Percentiles rank a stretch among this genome's conserved stretches.
Conservation (phyloP, 2,113 vertebrate genomes). For the Nannospalax galili region DNA sequence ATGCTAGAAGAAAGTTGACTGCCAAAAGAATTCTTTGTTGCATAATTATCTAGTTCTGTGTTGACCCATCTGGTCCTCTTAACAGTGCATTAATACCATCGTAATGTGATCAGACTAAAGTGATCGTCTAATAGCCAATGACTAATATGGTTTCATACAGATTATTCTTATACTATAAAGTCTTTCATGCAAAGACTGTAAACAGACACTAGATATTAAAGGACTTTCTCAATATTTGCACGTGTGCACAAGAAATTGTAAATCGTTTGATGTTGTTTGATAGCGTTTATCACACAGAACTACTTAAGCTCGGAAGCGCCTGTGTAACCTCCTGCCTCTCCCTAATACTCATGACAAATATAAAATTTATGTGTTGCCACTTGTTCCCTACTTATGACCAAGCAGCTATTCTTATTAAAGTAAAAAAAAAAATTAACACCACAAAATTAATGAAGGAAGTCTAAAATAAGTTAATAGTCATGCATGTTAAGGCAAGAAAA, state of each 20-base stretch:
- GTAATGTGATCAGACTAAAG: constrained; percentile 75
- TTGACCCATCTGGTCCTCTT: constrained; percentile 69
- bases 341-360: constrained; percentile 52
- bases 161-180: constrained; percentile 50
- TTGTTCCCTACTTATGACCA: constrained; percentile 29
- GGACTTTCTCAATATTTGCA: constrained; percentile 63
- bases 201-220: constrained; percentile 57
- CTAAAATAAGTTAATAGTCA: background rate
- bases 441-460: constrained; percentile 46
- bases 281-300: constrained; percentile 41
- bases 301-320: constrained; percentile 55
- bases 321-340: background rate
- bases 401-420: constrained; percentile 17
- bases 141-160: constrained; percentile 68
- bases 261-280: constrained; percentile 50
- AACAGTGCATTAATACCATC: constrained; percentile 62
- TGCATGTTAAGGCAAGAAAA: constrained; percentile 2
- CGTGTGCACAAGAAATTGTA: background rate
- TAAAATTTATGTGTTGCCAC: background rate
- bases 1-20: background rate
- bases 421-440: constrained; percentile 34
- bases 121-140: constrained; percentile 71
- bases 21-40: constrained; percentile 57
- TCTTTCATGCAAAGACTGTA: constrained; percentile 58
- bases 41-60: constrained; percentile 71